Conservation (phyloP, 2,113 vertebrate genomes). For the Apteryx mantelli region DNA sequence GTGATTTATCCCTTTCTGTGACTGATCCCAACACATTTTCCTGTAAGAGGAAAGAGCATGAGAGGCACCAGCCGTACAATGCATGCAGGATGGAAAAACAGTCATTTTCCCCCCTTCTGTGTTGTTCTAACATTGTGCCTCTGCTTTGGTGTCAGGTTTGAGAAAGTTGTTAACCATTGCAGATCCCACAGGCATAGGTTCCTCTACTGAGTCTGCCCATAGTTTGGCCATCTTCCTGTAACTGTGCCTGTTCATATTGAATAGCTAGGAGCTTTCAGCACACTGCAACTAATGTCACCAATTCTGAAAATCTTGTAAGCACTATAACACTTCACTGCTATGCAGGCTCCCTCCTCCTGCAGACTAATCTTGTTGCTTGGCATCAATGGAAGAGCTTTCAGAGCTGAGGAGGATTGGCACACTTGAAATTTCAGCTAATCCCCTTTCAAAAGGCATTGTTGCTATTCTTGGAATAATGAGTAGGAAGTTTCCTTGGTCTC, state of each 20-base stretch:
- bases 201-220: background rate
- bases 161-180: background rate
- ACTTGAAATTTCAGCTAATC: slow-evolving; percentile 34
- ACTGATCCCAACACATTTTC: background rate
- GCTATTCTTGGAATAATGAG: slow-evolving; percentile 39
- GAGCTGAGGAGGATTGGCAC: slow-evolving; percentile 37
- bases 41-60: background rate
- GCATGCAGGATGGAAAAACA: background rate
- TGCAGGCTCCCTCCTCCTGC: slow-evolving; percentile 12
- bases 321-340: background rate
- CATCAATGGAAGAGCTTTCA: slow-evolving; percentile 5
- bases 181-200: background rate
- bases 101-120: background rate
- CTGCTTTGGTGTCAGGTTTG: background rate
- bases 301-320: background rate
- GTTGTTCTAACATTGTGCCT: background rate
- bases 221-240: background rate
- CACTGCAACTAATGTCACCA: background rate
- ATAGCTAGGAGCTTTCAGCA: background rate
- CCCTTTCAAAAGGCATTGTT: slow-evolving; percentile 41
- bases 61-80: accelerated
- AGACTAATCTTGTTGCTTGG: slow-evolving; percentile 10
- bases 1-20: background rate
- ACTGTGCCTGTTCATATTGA: background rate
- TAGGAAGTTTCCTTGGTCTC: slow-evolving; percentile 41